Evolutionary conservation across 2,797 vertebrate genomes (phyloP).

Genomic region (Tympanoctomys barrerae): DNA sequence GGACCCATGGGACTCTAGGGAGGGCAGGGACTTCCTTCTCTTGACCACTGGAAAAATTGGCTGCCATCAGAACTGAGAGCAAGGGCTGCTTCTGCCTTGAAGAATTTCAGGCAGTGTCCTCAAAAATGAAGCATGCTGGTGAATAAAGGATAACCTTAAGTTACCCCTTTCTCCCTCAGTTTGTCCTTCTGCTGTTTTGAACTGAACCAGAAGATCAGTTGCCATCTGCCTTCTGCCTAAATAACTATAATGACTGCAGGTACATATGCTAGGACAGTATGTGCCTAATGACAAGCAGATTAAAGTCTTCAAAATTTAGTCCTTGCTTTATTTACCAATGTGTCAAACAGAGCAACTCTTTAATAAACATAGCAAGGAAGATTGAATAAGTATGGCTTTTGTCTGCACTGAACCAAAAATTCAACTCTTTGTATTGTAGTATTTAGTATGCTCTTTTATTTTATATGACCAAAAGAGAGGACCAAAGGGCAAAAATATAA

Average conservation of each 20-base stretch:
- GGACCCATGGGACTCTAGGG: fast-evolving
- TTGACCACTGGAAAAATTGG: neutral
- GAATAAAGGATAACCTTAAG: neutral
- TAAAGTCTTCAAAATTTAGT: slow-evolving; percentile 1
- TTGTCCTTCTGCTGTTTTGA: neutral
- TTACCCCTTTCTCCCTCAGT: neutral
- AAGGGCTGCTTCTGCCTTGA: neutral
- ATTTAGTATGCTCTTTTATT: neutral
- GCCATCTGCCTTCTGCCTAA: neutral
- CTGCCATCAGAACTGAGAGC: neutral
- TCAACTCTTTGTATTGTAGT: neutral
- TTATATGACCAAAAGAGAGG: slow-evolving; percentile 2
- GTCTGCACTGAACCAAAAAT: neutral
- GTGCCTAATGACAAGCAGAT: neutral
- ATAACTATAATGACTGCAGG: neutral
- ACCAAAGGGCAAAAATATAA: neutral
- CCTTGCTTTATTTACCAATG: neutral
- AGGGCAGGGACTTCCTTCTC: neutral
- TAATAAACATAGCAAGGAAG: neutral
- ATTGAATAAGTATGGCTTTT: neutral
- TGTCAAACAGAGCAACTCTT: neutral
- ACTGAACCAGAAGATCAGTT: neutral
- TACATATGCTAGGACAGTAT: neutral
- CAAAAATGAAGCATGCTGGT: neutral
- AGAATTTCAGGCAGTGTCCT: neutral